Base-by-base conservation (phyloP, 2,113 vertebrate genomes). In the Chloropsis hardwickii region DNA sequence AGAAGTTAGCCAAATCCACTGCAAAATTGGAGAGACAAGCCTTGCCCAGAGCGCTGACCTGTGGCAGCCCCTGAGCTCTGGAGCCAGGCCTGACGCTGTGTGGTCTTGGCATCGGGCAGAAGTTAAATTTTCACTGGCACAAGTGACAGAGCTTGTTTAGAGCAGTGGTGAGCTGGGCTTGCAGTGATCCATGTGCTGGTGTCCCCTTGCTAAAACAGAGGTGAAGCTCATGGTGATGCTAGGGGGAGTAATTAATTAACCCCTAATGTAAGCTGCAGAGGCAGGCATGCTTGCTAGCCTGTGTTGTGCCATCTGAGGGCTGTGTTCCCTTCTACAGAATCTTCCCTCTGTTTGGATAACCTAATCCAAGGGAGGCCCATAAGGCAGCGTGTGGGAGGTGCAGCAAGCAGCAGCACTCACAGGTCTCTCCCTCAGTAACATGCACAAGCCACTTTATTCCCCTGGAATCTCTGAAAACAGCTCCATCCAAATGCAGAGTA, bases 101-200 rank as follows among this genome's bases (percentile, higher is more conserved):
- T 88, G 94, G 60, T 65, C 92, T 92, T 82, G 84, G 89, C 94
- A 28, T 57, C 50, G 18, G 84, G 67, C 92, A 94, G 47, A 74
- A 79, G 79, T 72, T 25, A 13, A 15, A 25, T 90, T 88, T 42
- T 70, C 79, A 6, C 47, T 88, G 92, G 39, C 0, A 0, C 54
- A 13, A 82, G 81, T 42, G 4, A 58, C 84, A 58, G 24, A 57
- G 81, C 81, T 84, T 67, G 81, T 82, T 88, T 45, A 28, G 47
- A 28, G 73, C 28, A 18, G 28, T 0, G 66, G 12, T 28, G 85
- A 83, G 66, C 58, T 58, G 21, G 56, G 69, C 56, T 88, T 33
- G 14, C 2, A 0, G 25, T 14, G 14, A 5, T 24, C 5, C 1
- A 1, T 45, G 70, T 44, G 21, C 42, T 45, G 51, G 51, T 54